Percentiles rank a stretch among this genome's conserved stretches.
Conservation (phyloP, 2,888 invertebrate genomes). For the Marronus borbonicus region DNA sequence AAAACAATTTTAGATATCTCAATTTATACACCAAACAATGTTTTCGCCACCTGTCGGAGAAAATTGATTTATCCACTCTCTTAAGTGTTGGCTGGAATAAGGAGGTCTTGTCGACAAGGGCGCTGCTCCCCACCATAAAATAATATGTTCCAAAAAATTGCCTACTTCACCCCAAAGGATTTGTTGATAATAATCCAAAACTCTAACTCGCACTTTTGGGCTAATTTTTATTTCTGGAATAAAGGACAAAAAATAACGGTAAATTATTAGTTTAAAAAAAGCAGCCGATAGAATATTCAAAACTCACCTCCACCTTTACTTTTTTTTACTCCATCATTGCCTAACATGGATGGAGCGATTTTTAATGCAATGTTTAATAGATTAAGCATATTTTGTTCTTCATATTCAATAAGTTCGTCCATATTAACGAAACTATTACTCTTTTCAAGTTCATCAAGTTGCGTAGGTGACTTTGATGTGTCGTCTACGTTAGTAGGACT, state of each 20-base stretch:
- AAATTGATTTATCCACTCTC: slow-evolving; percentile 78
- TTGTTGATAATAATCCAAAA: slow-evolving; percentile 81
- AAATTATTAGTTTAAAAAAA: no score
- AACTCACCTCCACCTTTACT: slow-evolving; percentile 68
- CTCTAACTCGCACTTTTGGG: slow-evolving; percentile 76
- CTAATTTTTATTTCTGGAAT: slow-evolving; percentile 75
- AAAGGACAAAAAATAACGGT: not conserved
- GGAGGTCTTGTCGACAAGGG: slow-evolving; percentile 80
- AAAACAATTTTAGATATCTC: not conserved
- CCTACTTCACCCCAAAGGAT: slow-evolving; percentile 88
- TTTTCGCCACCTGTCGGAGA: slow-evolving; percentile 72
- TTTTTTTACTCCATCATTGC: slow-evolving; percentile 76
- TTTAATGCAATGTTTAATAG: slow-evolving; percentile 75
- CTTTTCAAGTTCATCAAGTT: slow-evolving; percentile 67
- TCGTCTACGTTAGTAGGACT: slow-evolving; percentile 73
- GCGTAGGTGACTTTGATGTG: slow-evolving; percentile 64
- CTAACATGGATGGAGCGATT: slow-evolving; percentile 75
- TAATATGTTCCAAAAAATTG: slow-evolving; percentile 84
- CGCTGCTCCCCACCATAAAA: slow-evolving; percentile 88
- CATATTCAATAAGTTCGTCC: slow-evolving; percentile 78
- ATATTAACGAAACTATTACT: slow-evolving; percentile 72
- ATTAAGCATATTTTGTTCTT: slow-evolving; percentile 79
- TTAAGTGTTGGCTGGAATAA: slow-evolving; percentile 77
- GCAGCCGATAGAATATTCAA: not conserved
- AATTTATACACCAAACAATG: not conserved